These are phyloP conservation scores for Trinorchestia longiramus DNA, from an alignment of 1,140 invertebrate species.

Conservation along the genomic window DNA sequence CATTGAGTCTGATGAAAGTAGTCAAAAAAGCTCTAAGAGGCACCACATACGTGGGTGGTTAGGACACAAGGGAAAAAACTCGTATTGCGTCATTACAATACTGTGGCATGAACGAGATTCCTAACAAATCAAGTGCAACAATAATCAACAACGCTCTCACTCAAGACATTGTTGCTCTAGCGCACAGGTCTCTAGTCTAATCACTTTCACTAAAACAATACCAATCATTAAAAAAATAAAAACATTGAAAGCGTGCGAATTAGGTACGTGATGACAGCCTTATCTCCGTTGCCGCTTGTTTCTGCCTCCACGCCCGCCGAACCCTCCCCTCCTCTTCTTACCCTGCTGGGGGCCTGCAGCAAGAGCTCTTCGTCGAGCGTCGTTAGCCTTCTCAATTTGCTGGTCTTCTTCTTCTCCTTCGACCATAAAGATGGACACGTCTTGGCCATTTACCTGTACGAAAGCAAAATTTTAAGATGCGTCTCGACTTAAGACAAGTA, in stretches of 20 bases:
- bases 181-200: neutral
- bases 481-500: too few relatives aligned
- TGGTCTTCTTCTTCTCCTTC: conserved; percentile 28
- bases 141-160: neutral
- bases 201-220: neutral
- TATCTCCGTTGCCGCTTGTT: conserved; percentile 38
- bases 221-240: neutral
- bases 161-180: neutral
- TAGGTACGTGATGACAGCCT: neutral
- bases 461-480: neutral
- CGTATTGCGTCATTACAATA: neutral
- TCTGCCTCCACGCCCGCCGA: conserved; percentile 9
- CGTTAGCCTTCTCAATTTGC: conserved; percentile 41
- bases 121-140: neutral
- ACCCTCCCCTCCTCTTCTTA: conserved; percentile 33
- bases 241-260: neutral
- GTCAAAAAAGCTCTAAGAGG: neutral
- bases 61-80: too few relatives aligned
- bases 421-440: neutral
- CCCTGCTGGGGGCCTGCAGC: conserved; percentile 5
- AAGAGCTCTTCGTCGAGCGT: neutral
- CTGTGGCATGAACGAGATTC: neutral
- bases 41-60: neutral
- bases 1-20: neutral
- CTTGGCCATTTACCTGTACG: neutral